phyloP scores from a whole-genome alignment of 1,140 invertebrate species.

The Carposina sasakii region DNA sequence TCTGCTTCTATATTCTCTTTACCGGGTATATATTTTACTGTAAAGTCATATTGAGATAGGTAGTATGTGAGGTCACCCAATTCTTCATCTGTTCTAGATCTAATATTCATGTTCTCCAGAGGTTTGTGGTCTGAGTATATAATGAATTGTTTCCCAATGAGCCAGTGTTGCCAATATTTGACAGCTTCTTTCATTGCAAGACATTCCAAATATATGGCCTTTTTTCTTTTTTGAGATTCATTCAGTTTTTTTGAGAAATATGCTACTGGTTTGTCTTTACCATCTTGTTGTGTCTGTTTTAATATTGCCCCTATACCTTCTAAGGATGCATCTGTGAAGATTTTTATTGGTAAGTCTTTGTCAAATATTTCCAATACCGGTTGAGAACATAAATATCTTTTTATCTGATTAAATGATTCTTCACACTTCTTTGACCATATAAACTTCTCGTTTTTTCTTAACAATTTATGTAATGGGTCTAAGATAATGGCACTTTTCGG shows the following conservation, averaged over 20 bases:
- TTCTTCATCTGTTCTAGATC: constrained; percentile 29
- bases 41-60: constrained; percentile 38
- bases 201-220: constrained; percentile 30
- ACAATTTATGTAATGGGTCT: too few relatives aligned
- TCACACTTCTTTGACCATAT: too few relatives aligned
- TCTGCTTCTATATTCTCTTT: constrained; percentile 47
- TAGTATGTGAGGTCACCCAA: constrained; percentile 50
- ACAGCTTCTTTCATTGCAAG: constrained; percentile 58
- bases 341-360: too few relatives aligned
- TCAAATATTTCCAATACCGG: too few relatives aligned
- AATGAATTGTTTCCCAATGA: constrained; percentile 46
- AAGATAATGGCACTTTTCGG: too few relatives aligned
- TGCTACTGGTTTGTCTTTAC: constrained; percentile 16
- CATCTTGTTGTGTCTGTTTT: constrained; percentile 12
- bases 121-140: constrained; percentile 57
- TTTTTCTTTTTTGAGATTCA: constrained; percentile 24
- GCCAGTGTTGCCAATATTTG: constrained; percentile 54
- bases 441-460: too few relatives aligned
- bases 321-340: too few relatives aligned
- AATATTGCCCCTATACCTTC: too few relatives aligned
- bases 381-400: too few relatives aligned
- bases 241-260: constrained; percentile 23
- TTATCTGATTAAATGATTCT: too few relatives aligned
- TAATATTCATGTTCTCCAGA: constrained; percentile 51
- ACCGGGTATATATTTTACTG: constrained; percentile 45